Base-by-base conservation (phyloP, 2,797 vertebrate species). In the Microchirus variegatus region DNA sequence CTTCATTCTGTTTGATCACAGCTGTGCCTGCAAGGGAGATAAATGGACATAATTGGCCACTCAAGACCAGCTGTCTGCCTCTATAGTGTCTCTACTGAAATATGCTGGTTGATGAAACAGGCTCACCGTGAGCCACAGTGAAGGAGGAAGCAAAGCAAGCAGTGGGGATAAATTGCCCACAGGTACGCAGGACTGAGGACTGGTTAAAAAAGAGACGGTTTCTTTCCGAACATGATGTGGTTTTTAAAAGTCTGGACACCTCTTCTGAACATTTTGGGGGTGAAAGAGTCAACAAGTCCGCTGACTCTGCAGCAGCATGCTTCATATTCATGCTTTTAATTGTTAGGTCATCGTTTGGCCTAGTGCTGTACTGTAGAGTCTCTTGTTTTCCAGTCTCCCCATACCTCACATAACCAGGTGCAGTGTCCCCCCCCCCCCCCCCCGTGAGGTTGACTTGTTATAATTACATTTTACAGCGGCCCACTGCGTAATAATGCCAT, bases 41-140 rank as follows among this genome's bases (percentile, higher is more conserved):
- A 91, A 91, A 90, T 77, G 89, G 87, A 89, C 83, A 74, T 90
- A 90, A 91, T 90, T 90, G 90, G 89, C 87, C 89, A 90, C 90
- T 90, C 87, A 87, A 89, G 87, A 90, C 84, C 84, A 83, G 83
- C 89, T 91, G 85, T 89, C 89, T 90, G 70, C 83, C 63, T 85
- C 83, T 45, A 76, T 88, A 79, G 82, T 67, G 82, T 84, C 81
- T 82, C 82, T 58, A 65, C 80, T 79, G 81, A 82, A 82, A 88
- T 74, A 70, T 76, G 72, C 61, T 56, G 74, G 67, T 64, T 80
- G 82, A 84, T 84, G 84, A 90, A 89, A 85, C 76, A 52, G 73
- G 55, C 67, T 72, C 53, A 40, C 67, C 52, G 37, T 17, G 65
- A 77, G 57, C 47, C 58, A 19, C 59, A 55, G 69, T 61, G 59